phyloP scores from a whole-genome alignment of 1,140 invertebrate genomes.

The Calosoma granatense region DNA sequence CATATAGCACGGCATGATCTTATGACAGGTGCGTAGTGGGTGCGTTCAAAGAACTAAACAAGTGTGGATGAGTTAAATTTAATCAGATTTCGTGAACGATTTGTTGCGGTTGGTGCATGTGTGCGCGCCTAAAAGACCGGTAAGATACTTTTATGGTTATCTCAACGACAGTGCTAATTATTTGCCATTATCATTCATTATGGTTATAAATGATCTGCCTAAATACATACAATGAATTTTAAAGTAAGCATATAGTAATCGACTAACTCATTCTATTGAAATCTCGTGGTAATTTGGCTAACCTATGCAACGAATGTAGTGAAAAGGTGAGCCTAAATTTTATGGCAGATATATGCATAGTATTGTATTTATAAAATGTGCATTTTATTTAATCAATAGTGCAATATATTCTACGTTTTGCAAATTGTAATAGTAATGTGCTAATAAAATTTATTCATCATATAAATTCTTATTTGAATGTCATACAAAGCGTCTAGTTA shows the following conservation, averaged over 20 bases:
- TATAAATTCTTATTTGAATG: too few species aligned
- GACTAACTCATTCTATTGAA: neutral
- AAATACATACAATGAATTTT: neutral
- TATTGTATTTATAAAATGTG: too few species aligned
- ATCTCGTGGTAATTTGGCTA: neutral
- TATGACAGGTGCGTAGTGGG: neutral
- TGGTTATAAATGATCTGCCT: neutral
- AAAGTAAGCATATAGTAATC: neutral
- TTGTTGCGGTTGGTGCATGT: neutral
- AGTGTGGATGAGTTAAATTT: neutral
- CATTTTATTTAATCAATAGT: too few species aligned
- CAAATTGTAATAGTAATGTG: too few species aligned
- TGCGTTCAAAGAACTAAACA: neutral
- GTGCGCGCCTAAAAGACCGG: conserved; percentile 5
- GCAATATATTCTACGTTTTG: too few species aligned
- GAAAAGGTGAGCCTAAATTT: neutral
- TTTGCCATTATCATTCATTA: neutral
- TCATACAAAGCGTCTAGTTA: too few species aligned
- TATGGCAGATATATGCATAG: neutral
- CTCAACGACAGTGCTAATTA: neutral
- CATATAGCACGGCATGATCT: too few species aligned
- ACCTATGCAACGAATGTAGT: neutral
- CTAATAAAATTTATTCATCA: too few species aligned
- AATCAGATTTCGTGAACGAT: neutral
- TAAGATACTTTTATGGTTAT: neutral